These are phyloP conservation scores for Drosophila neocordata DNA, from an alignment of 1,140 invertebrate species.

Conservation along the genomic window DNA sequence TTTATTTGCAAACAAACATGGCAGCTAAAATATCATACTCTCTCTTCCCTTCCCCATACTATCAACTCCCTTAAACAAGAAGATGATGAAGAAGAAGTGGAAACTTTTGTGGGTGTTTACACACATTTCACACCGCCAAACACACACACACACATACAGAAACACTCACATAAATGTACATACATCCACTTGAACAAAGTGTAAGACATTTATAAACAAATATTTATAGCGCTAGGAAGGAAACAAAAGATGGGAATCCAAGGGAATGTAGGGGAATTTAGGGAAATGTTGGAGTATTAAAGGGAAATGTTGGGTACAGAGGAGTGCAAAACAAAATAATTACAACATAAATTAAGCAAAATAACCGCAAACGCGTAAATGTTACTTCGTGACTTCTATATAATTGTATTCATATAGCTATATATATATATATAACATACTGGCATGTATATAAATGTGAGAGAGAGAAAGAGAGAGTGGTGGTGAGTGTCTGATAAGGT, in stretches of 20 bases:
- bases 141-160: constrained; percentile 33
- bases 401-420: constrained; percentile 2
- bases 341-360: constrained; percentile 69
- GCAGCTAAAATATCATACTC: constrained; percentile 23
- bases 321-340: constrained; percentile 54
- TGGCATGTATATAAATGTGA: constrained; percentile 7
- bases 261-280: background rate
- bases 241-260: background rate
- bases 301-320: background rate
- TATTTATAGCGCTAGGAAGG: constrained; percentile 49
- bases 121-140: constrained; percentile 54
- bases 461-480: no score
- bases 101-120: constrained; percentile 54
- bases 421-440: background rate
- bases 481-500: constrained; percentile 18
- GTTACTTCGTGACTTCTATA: constrained; percentile 56
- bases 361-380: constrained; percentile 65
- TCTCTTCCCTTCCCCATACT: background rate
- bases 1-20: constrained; percentile 63
- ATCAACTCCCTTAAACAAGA: background rate
- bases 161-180: constrained; percentile 1
- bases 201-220: constrained; percentile 66
- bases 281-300: no score
- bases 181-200: constrained; percentile 52
- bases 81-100: background rate